Evolutionary conservation across 2,888 invertebrate species (phyloP).

Genomic region (Sabatieria punctata): DNA sequence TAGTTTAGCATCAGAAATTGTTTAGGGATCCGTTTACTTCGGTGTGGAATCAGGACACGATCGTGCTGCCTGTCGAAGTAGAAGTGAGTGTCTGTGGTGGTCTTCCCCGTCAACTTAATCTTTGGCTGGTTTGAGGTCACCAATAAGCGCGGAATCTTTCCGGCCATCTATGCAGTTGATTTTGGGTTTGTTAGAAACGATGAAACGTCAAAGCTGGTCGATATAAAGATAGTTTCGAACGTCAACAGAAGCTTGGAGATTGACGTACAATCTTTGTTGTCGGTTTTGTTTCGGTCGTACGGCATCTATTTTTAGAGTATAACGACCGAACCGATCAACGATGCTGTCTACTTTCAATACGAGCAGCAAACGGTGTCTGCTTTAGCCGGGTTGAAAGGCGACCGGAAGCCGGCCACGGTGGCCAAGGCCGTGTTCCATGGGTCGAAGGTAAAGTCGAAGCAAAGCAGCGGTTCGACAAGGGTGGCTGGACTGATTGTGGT

Average conservation of each 20-base stretch:
- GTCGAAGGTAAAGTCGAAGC: slow-evolving; percentile 6
- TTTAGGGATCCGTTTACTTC: too few relatives aligned
- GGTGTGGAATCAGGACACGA: too few relatives aligned
- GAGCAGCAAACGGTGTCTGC: slow-evolving; percentile 37
- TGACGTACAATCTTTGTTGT: slow-evolving; percentile 38
- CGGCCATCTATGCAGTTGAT: slow-evolving; percentile 57
- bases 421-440: slow-evolving; percentile 22
- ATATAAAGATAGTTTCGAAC: slow-evolving; percentile 50
- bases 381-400: background rate
- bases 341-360: slow-evolving; percentile 50
- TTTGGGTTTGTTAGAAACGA: slow-evolving; percentile 60
- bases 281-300: too few relatives aligned
- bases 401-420: slow-evolving; percentile 13
- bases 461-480: slow-evolving; percentile 10
- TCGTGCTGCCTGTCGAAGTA: slow-evolving; percentile 66
- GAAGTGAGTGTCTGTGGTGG: too few relatives aligned
- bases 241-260: slow-evolving; percentile 50
- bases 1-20: too few relatives aligned
- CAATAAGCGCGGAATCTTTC: slow-evolving; percentile 49
- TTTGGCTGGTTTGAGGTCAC: slow-evolving; percentile 18
- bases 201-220: slow-evolving; percentile 46
- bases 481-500: slow-evolving; percentile 34
- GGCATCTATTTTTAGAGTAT: slow-evolving; percentile 23
- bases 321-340: slow-evolving; percentile 42
- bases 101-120: too few relatives aligned